Evolutionary conservation across 2,113 vertebrate species (phyloP).

Genomic region (Tautogolabrus adspersus): DNA sequence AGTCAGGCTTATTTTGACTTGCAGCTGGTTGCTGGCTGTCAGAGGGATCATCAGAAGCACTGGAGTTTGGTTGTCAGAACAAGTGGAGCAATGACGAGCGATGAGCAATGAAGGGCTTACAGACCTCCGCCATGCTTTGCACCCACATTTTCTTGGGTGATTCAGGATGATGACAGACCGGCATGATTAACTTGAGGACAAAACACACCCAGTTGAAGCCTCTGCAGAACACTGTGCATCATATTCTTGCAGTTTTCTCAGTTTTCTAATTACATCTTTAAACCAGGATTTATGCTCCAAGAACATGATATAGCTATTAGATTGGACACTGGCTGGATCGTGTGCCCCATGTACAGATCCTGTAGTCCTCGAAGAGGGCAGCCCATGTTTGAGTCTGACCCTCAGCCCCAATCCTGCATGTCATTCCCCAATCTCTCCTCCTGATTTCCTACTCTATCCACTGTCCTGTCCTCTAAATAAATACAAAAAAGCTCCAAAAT

Average conservation of each 20-base stretch:
- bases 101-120: slow-evolving; percentile 16
- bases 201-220: background rate
- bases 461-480: too few relatives aligned
- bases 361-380: too few relatives aligned
- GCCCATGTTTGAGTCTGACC: too few relatives aligned
- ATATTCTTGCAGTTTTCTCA: background rate
- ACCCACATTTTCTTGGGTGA: background rate
- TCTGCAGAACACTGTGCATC: too few relatives aligned
- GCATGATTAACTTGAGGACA: background rate
- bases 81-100: background rate
- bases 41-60: slow-evolving; percentile 19
- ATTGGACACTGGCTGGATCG: too few relatives aligned
- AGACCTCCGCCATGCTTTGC: slow-evolving; percentile 10
- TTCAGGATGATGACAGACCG: slow-evolving; percentile 17
- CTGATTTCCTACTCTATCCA: too few relatives aligned
- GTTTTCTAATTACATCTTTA: too few relatives aligned
- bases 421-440: too few relatives aligned
- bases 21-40: slow-evolving; percentile 42
- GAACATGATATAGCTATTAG: too few relatives aligned
- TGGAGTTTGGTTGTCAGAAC: slow-evolving; percentile 29
- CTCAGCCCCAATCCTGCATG: too few relatives aligned
- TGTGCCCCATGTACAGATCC: too few relatives aligned
- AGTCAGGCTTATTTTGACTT: slow-evolving; percentile 22
- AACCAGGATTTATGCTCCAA: background rate
- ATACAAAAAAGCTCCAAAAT: too few relatives aligned